phyloP scores from a whole-genome alignment of 2,888 invertebrate species.

The Cantharis flavilabris region DNA sequence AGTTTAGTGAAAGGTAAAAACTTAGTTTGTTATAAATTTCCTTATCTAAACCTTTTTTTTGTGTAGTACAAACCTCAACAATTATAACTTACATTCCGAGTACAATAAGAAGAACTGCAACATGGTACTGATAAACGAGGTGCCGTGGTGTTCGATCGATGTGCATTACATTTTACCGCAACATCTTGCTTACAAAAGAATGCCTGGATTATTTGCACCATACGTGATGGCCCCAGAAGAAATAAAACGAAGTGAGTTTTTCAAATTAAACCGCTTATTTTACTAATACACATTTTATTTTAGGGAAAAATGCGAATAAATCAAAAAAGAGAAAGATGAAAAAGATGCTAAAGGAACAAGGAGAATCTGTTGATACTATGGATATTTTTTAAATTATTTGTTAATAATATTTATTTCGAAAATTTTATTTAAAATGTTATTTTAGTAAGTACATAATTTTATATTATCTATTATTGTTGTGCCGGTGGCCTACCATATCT shows the following conservation, averaged over 20 bases:
- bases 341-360: background rate
- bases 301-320: background rate
- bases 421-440: background rate
- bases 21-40: conserved; percentile 7
- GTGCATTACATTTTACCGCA: conserved; percentile 34
- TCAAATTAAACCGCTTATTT: background rate
- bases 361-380: background rate
- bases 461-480: too few species aligned
- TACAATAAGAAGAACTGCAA: conserved; percentile 31
- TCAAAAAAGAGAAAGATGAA: background rate
- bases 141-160: conserved; percentile 38
- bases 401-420: background rate
- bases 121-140: background rate
- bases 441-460: too few species aligned
- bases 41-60: conserved; percentile 5
- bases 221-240: background rate
- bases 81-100: conserved; percentile 32
- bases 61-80: background rate
- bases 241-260: background rate
- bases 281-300: background rate
- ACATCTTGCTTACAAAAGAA: conserved; percentile 26
- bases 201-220: conserved; percentile 39
- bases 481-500: too few species aligned
- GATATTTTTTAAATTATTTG: background rate
- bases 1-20: background rate